These are phyloP conservation scores for Malurus alboscapulatus DNA, from an alignment of 2,113 vertebrate species.

Conservation along the genomic window DNA sequence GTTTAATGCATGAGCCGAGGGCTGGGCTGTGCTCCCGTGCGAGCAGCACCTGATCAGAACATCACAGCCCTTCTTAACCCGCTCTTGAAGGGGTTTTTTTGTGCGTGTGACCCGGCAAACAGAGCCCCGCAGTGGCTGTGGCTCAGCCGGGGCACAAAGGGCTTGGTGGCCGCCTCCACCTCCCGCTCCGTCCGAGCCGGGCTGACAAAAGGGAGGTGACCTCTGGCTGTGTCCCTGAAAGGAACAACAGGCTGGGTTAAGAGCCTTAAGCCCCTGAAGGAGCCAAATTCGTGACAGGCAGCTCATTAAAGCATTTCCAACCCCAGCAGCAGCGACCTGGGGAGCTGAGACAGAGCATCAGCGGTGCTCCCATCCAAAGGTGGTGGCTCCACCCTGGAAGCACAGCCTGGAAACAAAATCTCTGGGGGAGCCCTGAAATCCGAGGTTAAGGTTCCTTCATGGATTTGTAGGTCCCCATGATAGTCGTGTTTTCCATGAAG, in stretches of 20 bases:
- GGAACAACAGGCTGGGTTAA: conserved; percentile 53
- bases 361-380: not conserved
- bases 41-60: conserved; percentile 16
- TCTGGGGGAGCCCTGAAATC: not conserved
- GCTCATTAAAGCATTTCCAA: not conserved
- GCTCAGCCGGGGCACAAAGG: conserved; percentile 27
- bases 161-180: not conserved
- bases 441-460: not conserved
- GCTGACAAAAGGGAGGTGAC: conserved; percentile 33
- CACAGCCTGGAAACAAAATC: not conserved
- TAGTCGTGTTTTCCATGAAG: not conserved
- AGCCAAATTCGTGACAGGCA: not conserved
- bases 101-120: not conserved
- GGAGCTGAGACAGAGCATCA: not conserved
- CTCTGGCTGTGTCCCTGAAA: conserved; percentile 13
- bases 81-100: not conserved
- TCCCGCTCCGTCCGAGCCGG: conserved; percentile 3
- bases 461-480: not conserved
- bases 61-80: not conserved
- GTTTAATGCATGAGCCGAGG: conserved; percentile 4
- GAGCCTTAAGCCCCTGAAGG: conserved; percentile 21
- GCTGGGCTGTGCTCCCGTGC: not conserved
- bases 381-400: not conserved
- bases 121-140: not conserved
- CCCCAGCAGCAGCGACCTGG: not conserved